Conservation (phyloP, 1,140 invertebrate species). For the Anastrepha obliqua region DNA sequence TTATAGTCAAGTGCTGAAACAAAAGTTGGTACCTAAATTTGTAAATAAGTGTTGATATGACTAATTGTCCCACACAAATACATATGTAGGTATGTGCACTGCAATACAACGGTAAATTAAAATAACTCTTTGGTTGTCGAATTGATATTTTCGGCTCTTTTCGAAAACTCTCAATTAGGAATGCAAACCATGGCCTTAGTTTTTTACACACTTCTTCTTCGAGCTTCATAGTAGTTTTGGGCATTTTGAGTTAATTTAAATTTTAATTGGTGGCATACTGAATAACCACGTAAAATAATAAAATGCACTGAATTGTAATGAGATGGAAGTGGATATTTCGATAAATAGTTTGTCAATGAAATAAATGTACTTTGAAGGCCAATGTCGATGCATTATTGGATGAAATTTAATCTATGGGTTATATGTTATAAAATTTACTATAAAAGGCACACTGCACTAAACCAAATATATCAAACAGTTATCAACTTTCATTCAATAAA, state of each 20-base stretch:
- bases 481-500: too few species aligned
- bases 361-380: background rate
- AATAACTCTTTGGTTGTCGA: too few species aligned
- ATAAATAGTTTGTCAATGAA: background rate
- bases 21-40: too few species aligned
- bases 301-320: background rate
- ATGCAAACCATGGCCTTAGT: background rate
- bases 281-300: too few species aligned
- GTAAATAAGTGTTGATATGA: too few species aligned
- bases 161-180: background rate
- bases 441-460: background rate
- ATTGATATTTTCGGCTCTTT: background rate
- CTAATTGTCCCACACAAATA: too few species aligned
- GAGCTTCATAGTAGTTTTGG: too few species aligned
- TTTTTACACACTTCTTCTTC: background rate
- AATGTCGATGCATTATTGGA: background rate
- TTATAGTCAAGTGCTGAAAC: background rate
- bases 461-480: background rate
- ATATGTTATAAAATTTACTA: background rate
- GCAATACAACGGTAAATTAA: too few species aligned
- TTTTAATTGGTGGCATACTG: too few species aligned
- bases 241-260: too few species aligned
- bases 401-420: background rate
- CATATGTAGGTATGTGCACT: too few species aligned
- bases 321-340: background rate